phyloP scores from a whole-genome alignment of 2,888 invertebrate genomes.

The Pachymerium ferrugineum region DNA sequence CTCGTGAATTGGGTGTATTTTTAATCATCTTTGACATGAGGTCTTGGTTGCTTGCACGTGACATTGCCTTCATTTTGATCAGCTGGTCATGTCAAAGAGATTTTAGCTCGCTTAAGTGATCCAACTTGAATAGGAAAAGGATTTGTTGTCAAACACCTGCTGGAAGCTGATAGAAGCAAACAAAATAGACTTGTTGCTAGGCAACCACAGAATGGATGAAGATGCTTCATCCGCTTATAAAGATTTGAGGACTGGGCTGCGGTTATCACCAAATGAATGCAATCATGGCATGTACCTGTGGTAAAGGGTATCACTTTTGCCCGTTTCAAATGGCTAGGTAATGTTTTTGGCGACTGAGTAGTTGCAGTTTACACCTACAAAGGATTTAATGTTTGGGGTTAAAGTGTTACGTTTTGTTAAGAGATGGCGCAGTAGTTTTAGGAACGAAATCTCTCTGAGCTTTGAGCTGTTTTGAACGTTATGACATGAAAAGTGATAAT shows the following conservation, averaged over 20 bases:
- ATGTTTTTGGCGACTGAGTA: neutral
- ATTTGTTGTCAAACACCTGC: slow-evolving; percentile 27
- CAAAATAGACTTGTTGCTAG: slow-evolving; percentile 27
- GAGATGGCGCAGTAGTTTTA: no score
- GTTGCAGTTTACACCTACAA: no score
- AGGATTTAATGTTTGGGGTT: no score
- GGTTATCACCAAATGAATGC: slow-evolving; percentile 22
- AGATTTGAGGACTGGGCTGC: slow-evolving; percentile 24
- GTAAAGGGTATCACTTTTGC: neutral
- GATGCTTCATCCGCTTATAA: slow-evolving; percentile 25
- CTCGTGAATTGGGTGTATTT: slow-evolving; percentile 21
- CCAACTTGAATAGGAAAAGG: slow-evolving; percentile 11
- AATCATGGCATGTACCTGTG: neutral
- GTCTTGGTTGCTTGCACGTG: slow-evolving; percentile 23
- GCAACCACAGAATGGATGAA: slow-evolving; percentile 23
- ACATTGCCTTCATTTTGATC: slow-evolving; percentile 27
- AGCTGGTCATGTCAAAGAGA: slow-evolving; percentile 24
- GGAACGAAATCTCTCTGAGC: no score
- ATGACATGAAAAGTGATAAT: no score
- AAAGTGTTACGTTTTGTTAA: no score
- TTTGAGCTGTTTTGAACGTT: no score
- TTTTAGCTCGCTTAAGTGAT: slow-evolving; percentile 25
- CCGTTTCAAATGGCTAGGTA: no score
- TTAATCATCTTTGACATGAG: slow-evolving; percentile 23
- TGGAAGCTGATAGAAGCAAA: slow-evolving; percentile 27